Evolutionary conservation across 2,888 invertebrate species (phyloP).

Genomic region (Drosophila koepferae): DNA sequence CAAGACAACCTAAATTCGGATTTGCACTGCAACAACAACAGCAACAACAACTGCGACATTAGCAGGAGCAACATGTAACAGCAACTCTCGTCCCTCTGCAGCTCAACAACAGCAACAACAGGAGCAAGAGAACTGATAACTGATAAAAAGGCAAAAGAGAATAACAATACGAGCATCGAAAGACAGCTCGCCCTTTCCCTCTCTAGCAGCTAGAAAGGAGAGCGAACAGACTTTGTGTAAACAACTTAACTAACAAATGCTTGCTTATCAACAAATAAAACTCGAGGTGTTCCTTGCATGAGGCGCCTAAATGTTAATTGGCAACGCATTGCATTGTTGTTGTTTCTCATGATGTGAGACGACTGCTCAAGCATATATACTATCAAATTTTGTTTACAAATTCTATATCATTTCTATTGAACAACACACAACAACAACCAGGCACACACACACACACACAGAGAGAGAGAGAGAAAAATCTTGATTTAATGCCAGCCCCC

Average conservation of each 20-base stretch:
- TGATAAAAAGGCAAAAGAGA: not conserved
- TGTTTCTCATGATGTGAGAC: slow-evolving; percentile 10
- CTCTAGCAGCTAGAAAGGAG: slow-evolving; percentile 11
- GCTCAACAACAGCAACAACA: not conserved
- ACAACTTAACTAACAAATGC: slow-evolving; percentile 11
- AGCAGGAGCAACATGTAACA: not conserved
- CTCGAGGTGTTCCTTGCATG: slow-evolving; percentile 2
- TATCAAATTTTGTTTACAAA: not conserved
- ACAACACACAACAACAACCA: not conserved
- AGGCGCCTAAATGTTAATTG: slow-evolving; percentile 14
- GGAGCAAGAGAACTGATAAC: not conserved
- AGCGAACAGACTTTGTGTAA: slow-evolving; percentile 5
- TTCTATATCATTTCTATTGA: slow-evolving; percentile 8
- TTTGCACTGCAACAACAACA: slow-evolving; percentile 20
- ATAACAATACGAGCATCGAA: not conserved
- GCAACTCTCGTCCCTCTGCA: slow-evolving; percentile 12
- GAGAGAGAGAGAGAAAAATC: no score
- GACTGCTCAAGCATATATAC: not conserved
- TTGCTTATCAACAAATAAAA: slow-evolving; percentile 22
- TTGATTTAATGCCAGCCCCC: slow-evolving; percentile 14
- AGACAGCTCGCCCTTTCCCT: slow-evolving; percentile 3
- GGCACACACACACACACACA: not conserved
- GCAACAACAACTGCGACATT: slow-evolving; percentile 1
- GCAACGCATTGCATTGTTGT: slow-evolving; percentile 18
- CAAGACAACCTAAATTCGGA: slow-evolving; percentile 33